Evolutionary conservation across 2,888 invertebrate species (phyloP), one percentile per base, ranked within the genome.

Genomic region (Diploptera punctata): DNA sequence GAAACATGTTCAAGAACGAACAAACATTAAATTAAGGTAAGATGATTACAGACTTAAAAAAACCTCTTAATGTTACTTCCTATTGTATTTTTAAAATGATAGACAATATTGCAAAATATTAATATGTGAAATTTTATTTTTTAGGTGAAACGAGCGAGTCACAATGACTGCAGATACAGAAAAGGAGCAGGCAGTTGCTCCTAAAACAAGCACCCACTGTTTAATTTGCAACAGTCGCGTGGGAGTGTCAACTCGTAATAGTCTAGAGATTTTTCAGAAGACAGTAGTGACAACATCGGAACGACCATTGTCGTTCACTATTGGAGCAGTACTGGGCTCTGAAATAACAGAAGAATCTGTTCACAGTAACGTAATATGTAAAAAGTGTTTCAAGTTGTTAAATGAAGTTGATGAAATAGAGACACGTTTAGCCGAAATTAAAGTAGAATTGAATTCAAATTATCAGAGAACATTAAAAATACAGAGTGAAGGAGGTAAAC

Each of bases 381-480:
- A 88, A 79, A 91, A 90, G 77, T 93, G 93, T 80, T 87, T 85
- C 76, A 88, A 88, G 78, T 79, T 86, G 7, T 86, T 90, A 65
- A 83, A 86, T 21, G 91, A 92, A 81, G 82, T 84, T 72, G 81
- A 80, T 73, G 80, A 80, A 72, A 75, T 80, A 54, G 80, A 80
- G 72, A 78, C 77, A 78, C 78, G 86, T 80, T 70, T 87, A 72
- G 78, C 80, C 4, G 85, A 87, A 77, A 82, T 88, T 10, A 88
- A 86, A 77, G 77, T 80, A 60, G 87, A 88, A 77, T 79, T 89
- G n/a, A 80, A 82, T 38, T 81, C 80, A n/a, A 86, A 83, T 77
- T 88, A 87, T 77, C 84, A 84, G 72, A 82, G 81, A 76, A 85
- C 85, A 5, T 76, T 83, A 3, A 81, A 76, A 67, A 72, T 73